phyloP scores from a whole-genome alignment of 2,113 vertebrate species.

The Zosterops lateralis region DNA sequence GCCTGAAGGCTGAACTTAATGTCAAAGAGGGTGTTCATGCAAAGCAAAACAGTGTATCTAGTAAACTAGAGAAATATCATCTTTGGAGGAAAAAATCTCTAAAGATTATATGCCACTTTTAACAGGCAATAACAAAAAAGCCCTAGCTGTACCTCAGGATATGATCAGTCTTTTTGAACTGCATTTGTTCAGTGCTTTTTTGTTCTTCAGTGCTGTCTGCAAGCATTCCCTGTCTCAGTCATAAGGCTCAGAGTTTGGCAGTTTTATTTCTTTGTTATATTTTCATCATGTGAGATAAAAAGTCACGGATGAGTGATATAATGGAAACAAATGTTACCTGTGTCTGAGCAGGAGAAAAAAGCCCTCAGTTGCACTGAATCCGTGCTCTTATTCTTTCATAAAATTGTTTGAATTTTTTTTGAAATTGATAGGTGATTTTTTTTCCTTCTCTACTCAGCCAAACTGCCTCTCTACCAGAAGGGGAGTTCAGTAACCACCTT shows the following conservation, averaged over 20 bases:
- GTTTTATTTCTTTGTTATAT: constrained; percentile 70
- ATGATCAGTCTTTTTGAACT: constrained; percentile 72
- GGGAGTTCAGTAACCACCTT: constrained; percentile 17
- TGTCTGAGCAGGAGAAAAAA: constrained; percentile 60
- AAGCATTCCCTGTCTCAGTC: constrained; percentile 53
- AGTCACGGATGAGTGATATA: constrained; percentile 58
- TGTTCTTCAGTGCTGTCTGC: constrained; percentile 61
- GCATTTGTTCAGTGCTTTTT: constrained; percentile 65
- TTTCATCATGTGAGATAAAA: constrained; percentile 70
- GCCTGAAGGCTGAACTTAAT: constrained; percentile 54
- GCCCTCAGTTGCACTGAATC: constrained; percentile 12
- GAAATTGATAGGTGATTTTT: background rate
- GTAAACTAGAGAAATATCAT: constrained; percentile 58
- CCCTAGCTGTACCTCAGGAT: constrained; percentile 62
- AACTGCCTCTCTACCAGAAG: background rate
- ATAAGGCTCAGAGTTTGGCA: constrained; percentile 57
- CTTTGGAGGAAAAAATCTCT: constrained; percentile 53
- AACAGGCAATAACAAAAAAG: constrained; percentile 67
- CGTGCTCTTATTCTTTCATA: background rate
- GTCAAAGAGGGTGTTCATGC: constrained; percentile 58
- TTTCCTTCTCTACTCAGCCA: background rate
- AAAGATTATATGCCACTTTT: constrained; percentile 69
- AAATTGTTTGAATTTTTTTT: constrained; percentile 20
- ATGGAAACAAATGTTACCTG: constrained; percentile 69
- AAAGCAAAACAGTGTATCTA: constrained; percentile 63